These are phyloP conservation scores for Spongilla lacustris DNA, from an alignment of 37 sponge, comb jelly and placozoan genomes.

Conservation along the genomic window DNA sequence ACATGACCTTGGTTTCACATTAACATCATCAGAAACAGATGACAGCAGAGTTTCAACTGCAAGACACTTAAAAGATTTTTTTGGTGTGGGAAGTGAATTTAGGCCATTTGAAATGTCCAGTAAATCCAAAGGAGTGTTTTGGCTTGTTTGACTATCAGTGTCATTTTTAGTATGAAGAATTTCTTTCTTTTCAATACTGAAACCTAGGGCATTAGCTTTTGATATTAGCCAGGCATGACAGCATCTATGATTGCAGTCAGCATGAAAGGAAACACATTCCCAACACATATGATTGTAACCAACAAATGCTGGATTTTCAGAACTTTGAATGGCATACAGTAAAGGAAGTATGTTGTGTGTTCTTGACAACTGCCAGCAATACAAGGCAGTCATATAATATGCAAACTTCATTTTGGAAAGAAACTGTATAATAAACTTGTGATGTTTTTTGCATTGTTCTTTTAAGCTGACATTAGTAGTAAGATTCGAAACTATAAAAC, in stretches of 20 bases:
- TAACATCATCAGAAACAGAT: background rate
- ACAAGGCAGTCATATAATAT: background rate
- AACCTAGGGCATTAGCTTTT: background rate
- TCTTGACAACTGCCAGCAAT: background rate
- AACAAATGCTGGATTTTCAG: background rate
- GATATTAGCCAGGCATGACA: background rate
- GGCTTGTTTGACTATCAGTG: background rate
- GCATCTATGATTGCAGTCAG: background rate
- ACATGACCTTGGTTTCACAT: background rate
- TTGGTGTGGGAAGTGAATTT: background rate
- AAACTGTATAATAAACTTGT: background rate
- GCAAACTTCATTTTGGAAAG: background rate
- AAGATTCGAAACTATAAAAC: background rate
- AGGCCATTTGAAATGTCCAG: background rate
- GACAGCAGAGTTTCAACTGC: background rate
- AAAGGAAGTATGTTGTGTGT: background rate
- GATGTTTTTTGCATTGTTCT: background rate
- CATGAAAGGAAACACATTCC: background rate
- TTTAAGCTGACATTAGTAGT: background rate
- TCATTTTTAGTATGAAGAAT: background rate
- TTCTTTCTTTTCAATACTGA: background rate
- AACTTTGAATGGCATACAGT: background rate
- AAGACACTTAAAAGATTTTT: background rate
- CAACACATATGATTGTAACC: background rate
- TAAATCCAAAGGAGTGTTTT: background rate